Percentiles rank a stretch among this genome's conserved stretches.
phyloP scores from a whole-genome alignment of 2,888 invertebrate genomes.

The Gari tellinella region DNA sequence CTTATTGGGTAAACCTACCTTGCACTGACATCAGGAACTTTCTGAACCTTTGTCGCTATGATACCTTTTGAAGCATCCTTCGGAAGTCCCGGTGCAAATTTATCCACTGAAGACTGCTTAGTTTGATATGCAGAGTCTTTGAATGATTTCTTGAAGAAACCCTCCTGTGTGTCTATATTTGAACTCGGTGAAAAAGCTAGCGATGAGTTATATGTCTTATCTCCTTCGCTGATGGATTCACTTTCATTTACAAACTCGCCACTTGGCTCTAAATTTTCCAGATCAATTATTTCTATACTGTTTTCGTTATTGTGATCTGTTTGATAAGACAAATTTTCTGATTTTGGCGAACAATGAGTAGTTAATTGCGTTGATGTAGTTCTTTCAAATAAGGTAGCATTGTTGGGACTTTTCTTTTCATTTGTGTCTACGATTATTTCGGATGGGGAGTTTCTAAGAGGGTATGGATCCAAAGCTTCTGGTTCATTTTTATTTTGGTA shows the following conservation, averaged over 20 bases:
- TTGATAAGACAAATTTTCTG: too few species aligned
- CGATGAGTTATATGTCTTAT: background rate
- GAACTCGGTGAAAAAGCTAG: too few species aligned
- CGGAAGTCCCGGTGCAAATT: background rate
- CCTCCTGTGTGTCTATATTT: background rate
- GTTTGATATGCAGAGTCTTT: conserved; percentile 80
- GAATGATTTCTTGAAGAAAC: background rate
- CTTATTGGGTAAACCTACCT: conserved; percentile 8
- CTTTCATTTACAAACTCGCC: background rate
- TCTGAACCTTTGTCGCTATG: background rate
- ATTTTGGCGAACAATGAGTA: too few species aligned
- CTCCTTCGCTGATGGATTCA: background rate
- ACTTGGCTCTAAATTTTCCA: background rate
- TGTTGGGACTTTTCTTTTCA: too few species aligned
- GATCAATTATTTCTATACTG: background rate
- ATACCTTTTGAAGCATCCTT: background rate
- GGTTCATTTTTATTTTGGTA: background rate
- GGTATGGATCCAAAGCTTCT: too few species aligned
- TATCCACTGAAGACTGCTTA: conserved; percentile 74
- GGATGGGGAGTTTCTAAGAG: too few species aligned
- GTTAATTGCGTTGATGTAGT: too few species aligned
- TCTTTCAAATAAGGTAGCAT: too few species aligned
- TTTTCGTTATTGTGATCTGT: too few species aligned
- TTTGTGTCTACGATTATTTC: too few species aligned
- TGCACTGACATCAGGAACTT: background rate